A percentile compares a stretch with the other conserved stretches of the same genome.
Conservation (phyloP, 2,888 invertebrate genomes). For the Cerastoderma edule region DNA sequence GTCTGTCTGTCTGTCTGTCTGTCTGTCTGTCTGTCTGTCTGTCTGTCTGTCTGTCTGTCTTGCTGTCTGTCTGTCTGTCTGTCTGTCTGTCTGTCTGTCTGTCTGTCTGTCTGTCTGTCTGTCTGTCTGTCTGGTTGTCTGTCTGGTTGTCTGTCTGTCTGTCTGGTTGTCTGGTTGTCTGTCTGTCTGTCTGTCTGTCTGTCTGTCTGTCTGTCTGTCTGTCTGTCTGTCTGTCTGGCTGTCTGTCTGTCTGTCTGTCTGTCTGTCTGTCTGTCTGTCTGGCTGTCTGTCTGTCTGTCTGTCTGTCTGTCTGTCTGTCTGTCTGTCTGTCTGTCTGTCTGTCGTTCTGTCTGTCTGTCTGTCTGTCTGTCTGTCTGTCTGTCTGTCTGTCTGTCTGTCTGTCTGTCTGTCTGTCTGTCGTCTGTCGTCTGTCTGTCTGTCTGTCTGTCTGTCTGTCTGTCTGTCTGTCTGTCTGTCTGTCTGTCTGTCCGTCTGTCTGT, state of each 20-base stretch:
- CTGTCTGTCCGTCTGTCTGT: background rate
- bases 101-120: conserved; percentile 1
- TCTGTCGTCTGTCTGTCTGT: background rate
- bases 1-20: no score
- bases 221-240: conserved; percentile 3
- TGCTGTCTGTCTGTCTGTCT: background rate
- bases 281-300: background rate
- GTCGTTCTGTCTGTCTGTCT: background rate
- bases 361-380: background rate
- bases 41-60: conserved; percentile 1
- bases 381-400: background rate
- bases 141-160: conserved; percentile 7
- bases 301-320: background rate
- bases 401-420: background rate
- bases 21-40: background rate
- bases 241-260: background rate
- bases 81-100: background rate
- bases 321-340: background rate
- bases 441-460: background rate
- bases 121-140: background rate
- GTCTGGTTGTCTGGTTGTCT: background rate
- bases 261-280: background rate
- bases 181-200: conserved; percentile 7
- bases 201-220: background rate
- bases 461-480: background rate